Percentiles rank a stretch among this genome's conserved stretches.
Evolutionary conservation across 1,140 invertebrate genomes (phyloP).

Genomic region (Sarcophaga peregrina): DNA sequence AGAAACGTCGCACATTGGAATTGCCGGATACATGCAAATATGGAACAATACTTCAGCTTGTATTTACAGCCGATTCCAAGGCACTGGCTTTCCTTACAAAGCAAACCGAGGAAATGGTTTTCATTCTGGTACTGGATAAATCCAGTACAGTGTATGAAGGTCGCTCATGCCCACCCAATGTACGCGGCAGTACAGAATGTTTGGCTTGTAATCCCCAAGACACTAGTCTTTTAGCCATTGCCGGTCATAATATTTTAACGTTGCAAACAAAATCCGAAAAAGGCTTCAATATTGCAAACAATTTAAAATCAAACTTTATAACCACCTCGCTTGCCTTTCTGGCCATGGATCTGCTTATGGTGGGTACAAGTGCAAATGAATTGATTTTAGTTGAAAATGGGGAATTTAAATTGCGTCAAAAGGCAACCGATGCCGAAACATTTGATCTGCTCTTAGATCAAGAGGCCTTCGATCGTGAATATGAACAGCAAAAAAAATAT

Average conservation of each 20-base stretch:
- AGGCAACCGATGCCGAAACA: constrained; percentile 66
- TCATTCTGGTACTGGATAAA: constrained; percentile 82
- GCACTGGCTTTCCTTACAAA: constrained; percentile 77
- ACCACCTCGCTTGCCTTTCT: constrained; percentile 75
- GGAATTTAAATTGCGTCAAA: constrained; percentile 75
- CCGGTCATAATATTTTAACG: constrained; percentile 76
- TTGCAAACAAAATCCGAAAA: constrained; percentile 79
- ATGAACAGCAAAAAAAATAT: constrained; percentile 47
- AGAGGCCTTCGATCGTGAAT: constrained; percentile 58
- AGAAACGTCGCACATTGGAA: constrained; percentile 70
- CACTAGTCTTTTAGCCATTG: constrained; percentile 75
- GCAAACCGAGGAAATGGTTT: constrained; percentile 78
- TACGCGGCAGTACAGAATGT: constrained; percentile 60
- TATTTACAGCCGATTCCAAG: constrained; percentile 80
- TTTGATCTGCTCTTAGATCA: constrained; percentile 67
- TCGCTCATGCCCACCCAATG: constrained; percentile 71
- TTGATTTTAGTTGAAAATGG: constrained; percentile 80
- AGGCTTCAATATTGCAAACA: constrained; percentile 77
- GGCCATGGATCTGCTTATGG: constrained; percentile 73
- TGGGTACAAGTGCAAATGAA: constrained; percentile 77
- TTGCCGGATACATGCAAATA: constrained; percentile 67
- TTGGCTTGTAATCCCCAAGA: constrained; percentile 76
- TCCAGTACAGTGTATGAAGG: constrained; percentile 77
- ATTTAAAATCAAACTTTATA: constrained; percentile 77
- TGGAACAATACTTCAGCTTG: constrained; percentile 73